Evolutionary conservation across 2,113 vertebrate species (phyloP), one percentile per base, ranked within the genome.

Genomic region (Bolborhynchus lineola): DNA sequence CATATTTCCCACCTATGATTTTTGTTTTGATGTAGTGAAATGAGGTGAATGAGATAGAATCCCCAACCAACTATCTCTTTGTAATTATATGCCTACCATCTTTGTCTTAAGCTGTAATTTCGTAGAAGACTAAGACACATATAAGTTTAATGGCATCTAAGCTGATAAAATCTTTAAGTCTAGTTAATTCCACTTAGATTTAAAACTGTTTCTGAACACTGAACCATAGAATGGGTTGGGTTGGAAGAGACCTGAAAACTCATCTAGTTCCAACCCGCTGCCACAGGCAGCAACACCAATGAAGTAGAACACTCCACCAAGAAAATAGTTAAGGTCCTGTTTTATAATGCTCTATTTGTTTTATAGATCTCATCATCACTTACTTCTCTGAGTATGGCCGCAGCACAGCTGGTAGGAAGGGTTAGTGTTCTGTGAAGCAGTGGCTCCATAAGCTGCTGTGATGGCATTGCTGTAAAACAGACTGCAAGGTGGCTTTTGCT

Each of bases 401-500:
- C 31, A 50, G 65, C 3, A 2, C 44, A 37, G 62, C 69, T n/a
- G 15, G 20, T 6, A 24, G 44, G 50, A 74, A 65, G 33, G 35
- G 26, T 20, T 69, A 37, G 49, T 33, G 53, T 19, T 23, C 69
- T 62, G 26, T 19, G n/a, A 79, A 65, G 47, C 21, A 47, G 50
- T 2, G 10, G 17, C 47, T 81, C 60, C 12, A 4, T 12, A n/a
- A 70, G 39, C 28, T 63, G n/a, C 55, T 47, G 26, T 6, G 50
- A 6, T 4, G 47, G 44, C n/a, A 1, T 10, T 33, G 29, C 44
- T 28, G n/a, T 41, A 59, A 57, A 1, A 41, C 15, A 11, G 31
- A 4, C 42, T 41, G 7, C 33, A 39, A 3, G 0, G 0, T 35
- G 53, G 24, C 53, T 64, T 72, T 64, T 7, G 35, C 33, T 35